A percentile compares a stretch with the other conserved stretches of the same genome.
These are phyloP conservation scores for Mus musculus DNA, from an alignment of 2,113 vertebrate species.

Conservation along the genomic window GRCm39 chr3:116444501-116445000, in stretches of 20 bases:
- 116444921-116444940: background rate
- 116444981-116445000: background rate
- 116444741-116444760: background rate
- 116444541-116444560: background rate
- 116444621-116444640: background rate
- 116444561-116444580: background rate
- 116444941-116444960: background rate
- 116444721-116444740: background rate
- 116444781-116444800: background rate
- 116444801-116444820: background rate
- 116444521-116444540: slow-evolving; percentile 13
- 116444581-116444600: background rate
- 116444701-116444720: background rate
- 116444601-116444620: background rate
- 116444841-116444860: background rate
- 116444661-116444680: background rate
- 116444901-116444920: background rate
- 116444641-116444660: background rate
- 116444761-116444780: slow-evolving; percentile 29
- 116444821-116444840: background rate
- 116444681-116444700: background rate
- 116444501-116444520: background rate
- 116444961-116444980: background rate
- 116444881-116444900: background rate
- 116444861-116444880: background rate